phyloP scores from a whole-genome alignment of 2,888 invertebrate species.

The Tricholauxania praeusta region DNA sequence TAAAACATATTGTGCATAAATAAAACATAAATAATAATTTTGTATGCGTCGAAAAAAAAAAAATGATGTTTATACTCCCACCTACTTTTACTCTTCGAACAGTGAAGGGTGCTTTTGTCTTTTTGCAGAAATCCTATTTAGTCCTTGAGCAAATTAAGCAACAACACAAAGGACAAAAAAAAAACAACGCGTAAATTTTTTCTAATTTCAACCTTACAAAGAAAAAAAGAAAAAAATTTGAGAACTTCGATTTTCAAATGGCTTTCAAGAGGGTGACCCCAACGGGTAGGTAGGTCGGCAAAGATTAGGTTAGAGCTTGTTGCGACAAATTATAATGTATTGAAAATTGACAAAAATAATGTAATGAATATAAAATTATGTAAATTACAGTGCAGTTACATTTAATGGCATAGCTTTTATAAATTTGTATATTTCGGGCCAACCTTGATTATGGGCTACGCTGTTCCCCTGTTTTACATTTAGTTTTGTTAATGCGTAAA shows the following conservation, averaged over 20 bases:
- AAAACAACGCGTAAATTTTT: slow-evolving; percentile 50
- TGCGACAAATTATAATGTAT: slow-evolving; percentile 57
- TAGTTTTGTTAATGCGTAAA: slow-evolving; percentile 35
- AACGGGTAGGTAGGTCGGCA: neutral
- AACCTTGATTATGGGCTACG: slow-evolving; percentile 1
- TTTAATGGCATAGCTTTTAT: slow-evolving; percentile 61
- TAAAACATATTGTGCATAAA: slow-evolving; percentile 63
- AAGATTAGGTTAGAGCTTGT: slow-evolving; percentile 2
- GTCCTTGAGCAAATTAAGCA: slow-evolving; percentile 58
- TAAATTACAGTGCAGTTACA: slow-evolving; percentile 65
- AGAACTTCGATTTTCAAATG: neutral
- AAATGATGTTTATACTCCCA: slow-evolving; percentile 2
- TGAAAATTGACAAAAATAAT: slow-evolving; percentile 65
- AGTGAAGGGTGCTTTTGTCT: slow-evolving; percentile 26
- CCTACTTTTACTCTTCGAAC: neutral
- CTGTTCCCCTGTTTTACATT: slow-evolving; percentile 8
- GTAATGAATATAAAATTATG: slow-evolving; percentile 67
- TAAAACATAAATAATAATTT: slow-evolving; percentile 58
- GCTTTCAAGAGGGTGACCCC: neutral
- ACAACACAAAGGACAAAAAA: slow-evolving; percentile 3
- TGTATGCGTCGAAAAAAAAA: slow-evolving; percentile 22
- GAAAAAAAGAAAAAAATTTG: slow-evolving; percentile 11
- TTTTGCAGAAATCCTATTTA: slow-evolving; percentile 53
- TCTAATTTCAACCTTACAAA: slow-evolving; percentile 40
- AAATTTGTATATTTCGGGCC: neutral